phyloP scores from a whole-genome alignment of 2,797 vertebrate genomes.

The Anguilla megastoma region DNA sequence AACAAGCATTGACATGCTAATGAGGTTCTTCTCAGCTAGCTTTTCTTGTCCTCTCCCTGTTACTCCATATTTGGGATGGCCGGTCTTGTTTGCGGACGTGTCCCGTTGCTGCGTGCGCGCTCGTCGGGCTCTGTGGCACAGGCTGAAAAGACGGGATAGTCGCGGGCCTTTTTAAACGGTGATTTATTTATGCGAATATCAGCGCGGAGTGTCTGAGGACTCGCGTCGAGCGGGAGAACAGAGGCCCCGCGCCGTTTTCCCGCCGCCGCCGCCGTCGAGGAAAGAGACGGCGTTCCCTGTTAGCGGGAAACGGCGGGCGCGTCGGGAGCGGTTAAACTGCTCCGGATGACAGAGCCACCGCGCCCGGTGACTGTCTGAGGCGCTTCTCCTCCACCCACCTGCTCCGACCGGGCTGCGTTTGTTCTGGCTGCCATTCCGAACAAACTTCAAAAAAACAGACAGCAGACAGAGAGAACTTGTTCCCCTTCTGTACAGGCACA shows the following conservation, averaged over 20 bases:
- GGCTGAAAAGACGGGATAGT: neutral
- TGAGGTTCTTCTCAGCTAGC: neutral
- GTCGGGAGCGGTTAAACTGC: slow-evolving; percentile 79
- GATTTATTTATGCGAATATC: neutral
- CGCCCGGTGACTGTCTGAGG: slow-evolving; percentile 77
- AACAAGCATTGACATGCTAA: neutral
- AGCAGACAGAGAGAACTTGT: slow-evolving; percentile 40
- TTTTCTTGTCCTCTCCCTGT: neutral
- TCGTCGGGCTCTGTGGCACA: neutral
- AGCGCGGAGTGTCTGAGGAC: neutral
- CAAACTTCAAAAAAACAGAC: slow-evolving; percentile 66
- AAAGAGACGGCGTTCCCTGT: slow-evolving; percentile 70
- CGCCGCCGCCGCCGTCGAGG: slow-evolving; percentile 56
- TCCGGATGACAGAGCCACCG: slow-evolving; percentile 73
- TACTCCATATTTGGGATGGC: neutral
- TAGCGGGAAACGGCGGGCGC: slow-evolving; percentile 63
- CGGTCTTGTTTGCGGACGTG: neutral
- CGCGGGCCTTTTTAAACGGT: neutral
- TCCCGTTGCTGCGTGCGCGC: neutral
- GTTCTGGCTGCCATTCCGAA: slow-evolving; percentile 69
- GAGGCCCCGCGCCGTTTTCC: neutral
- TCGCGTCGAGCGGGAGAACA: neutral
- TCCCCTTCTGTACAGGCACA: slow-evolving; percentile 55
- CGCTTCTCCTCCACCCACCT: slow-evolving; percentile 58
- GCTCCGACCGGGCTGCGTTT: slow-evolving; percentile 65